phyloP scores from a whole-genome alignment of 2,113 vertebrate species.

The Chamaea fasciata region DNA sequence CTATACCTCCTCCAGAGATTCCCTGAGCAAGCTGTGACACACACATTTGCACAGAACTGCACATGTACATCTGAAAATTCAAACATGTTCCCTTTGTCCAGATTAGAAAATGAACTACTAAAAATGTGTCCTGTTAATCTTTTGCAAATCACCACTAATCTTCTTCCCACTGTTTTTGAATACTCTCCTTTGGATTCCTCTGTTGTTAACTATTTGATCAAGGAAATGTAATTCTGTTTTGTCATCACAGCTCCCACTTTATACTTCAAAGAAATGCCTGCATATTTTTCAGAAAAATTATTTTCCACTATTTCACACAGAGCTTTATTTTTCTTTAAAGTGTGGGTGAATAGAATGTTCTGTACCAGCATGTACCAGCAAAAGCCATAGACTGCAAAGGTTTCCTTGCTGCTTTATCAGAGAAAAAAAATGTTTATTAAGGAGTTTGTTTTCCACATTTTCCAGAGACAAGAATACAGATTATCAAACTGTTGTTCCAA shows the following conservation, averaged over 20 bases:
- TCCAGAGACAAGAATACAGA: neutral
- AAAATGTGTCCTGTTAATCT: neutral
- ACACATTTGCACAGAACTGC: neutral
- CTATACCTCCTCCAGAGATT: neutral
- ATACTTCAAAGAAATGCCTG: conserved; percentile 3
- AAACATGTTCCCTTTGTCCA: neutral
- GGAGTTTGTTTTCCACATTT: neutral
- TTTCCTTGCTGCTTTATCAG: neutral
- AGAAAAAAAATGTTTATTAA: neutral
- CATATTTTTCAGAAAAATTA: neutral
- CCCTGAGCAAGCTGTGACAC: neutral
- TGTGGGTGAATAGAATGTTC: conserved; percentile 6
- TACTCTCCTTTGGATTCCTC: neutral
- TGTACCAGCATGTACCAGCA: neutral
- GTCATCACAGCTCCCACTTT: neutral
- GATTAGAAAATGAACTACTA: neutral
- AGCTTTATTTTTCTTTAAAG: conserved; percentile 22
- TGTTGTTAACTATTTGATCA: neutral
- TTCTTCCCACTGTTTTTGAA: neutral
- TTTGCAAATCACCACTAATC: neutral
- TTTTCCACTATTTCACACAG: neutral
- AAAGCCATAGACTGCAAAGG: neutral
- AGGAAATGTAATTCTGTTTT: neutral
- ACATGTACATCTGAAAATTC: neutral
- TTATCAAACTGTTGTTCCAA: neutral